Base-by-base conservation (phyloP, 2,113 vertebrate species). In the Pithys albifrons region DNA sequence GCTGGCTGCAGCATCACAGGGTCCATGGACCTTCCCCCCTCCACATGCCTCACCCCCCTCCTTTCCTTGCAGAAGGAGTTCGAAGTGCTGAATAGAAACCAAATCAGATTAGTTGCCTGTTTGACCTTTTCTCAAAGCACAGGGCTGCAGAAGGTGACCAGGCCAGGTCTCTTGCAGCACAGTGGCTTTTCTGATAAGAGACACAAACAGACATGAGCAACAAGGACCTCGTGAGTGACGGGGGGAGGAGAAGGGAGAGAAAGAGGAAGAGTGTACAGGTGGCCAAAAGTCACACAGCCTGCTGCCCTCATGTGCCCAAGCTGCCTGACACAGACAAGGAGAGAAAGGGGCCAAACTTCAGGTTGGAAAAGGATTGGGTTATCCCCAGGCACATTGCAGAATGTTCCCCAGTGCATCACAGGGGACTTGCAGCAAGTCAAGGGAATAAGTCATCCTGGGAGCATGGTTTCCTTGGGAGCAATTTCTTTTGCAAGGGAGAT, bases 161-260 rank as follows among this genome's bases (percentile, higher is more conserved):
- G 75, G 45, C 65, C 88, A 59, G 59, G 76, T 84, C 85, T 72
- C 61, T 91, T 19, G n/a, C 88, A 92, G 65, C 73, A 61, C 48
- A 3, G 29, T 16, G 79, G 88, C 20, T 86, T 74, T 71, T 59
- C 69, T 88, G 93, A 54, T 83, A 66, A 85, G 31, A 48, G 48
- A 64, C 10, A 18, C 16, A 87, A 71, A 81, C 0, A 3, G 78
- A 54, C 67, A 18, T 0, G 1, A 85, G 64, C 59, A 83, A 23
- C 0, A 0, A n/a, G 69, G 72, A 70, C 35, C 67, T 85, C 0
- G 0, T 24, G 48, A 78, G 72, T 43, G 31, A 12, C 0, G 0
- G 43, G 14, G 15, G 23, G 23, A 62, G 51, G 37, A 65, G 79
- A 77, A 72, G 57, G 62, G 65, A 46, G 25, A 70, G 76, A 91